Evolutionary conservation across 2,797 vertebrate species (phyloP).

Genomic region (Hippoglossus hippoglossus): DNA sequence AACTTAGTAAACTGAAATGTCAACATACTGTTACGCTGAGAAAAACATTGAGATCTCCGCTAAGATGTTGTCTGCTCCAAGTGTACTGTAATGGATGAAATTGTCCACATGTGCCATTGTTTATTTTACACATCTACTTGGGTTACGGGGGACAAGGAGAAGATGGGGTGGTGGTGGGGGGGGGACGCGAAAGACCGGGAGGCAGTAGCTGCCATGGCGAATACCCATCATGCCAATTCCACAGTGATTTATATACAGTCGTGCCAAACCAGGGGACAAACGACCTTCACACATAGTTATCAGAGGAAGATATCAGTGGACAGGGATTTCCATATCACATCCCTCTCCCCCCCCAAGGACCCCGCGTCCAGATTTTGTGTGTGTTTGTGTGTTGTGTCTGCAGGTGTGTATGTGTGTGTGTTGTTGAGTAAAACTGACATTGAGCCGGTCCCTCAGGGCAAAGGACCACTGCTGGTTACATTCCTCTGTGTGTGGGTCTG

Average conservation of each 20-base stretch:
- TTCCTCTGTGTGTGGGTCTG: slow-evolving; percentile 30
- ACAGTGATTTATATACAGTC: slow-evolving; percentile 81
- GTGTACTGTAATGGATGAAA: slow-evolving; percentile 76
- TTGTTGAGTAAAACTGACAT: slow-evolving; percentile 60
- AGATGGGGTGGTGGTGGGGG: slow-evolving; percentile 35
- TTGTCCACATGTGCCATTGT: slow-evolving; percentile 77
- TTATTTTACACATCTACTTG: slow-evolving; percentile 77
- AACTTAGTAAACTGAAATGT: slow-evolving; percentile 6
- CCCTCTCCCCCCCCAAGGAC: slow-evolving; percentile 59
- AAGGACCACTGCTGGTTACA: slow-evolving; percentile 45
- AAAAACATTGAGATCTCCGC: slow-evolving; percentile 45
- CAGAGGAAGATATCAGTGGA: slow-evolving; percentile 80
- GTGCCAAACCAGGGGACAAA: slow-evolving; percentile 73
- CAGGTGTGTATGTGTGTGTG: slow-evolving; percentile 43
- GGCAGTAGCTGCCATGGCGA: slow-evolving; percentile 72
- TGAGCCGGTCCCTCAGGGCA: slow-evolving; percentile 58
- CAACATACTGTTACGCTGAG: slow-evolving; percentile 16
- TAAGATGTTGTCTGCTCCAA: slow-evolving; percentile 40
- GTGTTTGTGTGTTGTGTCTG: slow-evolving; percentile 31
- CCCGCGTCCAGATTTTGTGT: slow-evolving; percentile 35
- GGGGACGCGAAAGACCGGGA: slow-evolving; percentile 41
- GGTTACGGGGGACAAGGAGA: slow-evolving; percentile 57
- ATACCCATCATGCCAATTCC: slow-evolving; percentile 83
- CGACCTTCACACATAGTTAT: slow-evolving; percentile 84
- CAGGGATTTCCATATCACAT: slow-evolving; percentile 75